These are phyloP conservation scores for Proisotoma minuta DNA, from an alignment of 2,888 invertebrate genomes.

Conservation along the genomic window DNA sequence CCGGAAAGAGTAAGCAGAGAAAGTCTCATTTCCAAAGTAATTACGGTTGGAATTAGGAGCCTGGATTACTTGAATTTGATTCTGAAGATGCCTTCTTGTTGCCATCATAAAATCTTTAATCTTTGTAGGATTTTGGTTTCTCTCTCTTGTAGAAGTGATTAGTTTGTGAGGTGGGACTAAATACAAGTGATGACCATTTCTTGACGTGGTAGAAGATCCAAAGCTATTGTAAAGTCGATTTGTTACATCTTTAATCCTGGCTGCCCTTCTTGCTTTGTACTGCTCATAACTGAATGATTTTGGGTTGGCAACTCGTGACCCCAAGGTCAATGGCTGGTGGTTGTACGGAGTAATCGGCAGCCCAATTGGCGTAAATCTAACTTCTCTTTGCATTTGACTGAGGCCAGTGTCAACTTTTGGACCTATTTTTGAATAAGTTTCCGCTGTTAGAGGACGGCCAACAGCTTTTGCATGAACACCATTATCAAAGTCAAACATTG, in stretches of 20 bases:
- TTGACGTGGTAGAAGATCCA: not conserved
- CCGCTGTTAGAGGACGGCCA: not conserved
- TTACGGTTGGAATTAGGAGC: not conserved
- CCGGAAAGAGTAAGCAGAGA: not conserved
- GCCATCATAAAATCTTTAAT: not conserved
- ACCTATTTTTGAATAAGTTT: not conserved
- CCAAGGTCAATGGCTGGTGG: slow-evolving; percentile 21
- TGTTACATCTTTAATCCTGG: not conserved
- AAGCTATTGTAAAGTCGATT: not conserved
- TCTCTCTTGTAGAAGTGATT: not conserved
- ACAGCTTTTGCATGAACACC: not conserved
- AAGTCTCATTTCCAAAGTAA: not conserved
- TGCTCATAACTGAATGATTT: not conserved
- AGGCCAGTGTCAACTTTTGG: slow-evolving; percentile 9
- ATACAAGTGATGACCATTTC: not conserved
- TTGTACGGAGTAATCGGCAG: not conserved
- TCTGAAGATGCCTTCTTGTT: not conserved
- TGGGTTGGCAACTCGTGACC: slow-evolving; percentile 12
- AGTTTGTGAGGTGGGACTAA: not conserved
- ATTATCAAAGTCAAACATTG: not conserved
- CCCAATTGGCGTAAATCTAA: not conserved
- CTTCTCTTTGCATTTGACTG: not conserved
- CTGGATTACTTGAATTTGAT: not conserved
- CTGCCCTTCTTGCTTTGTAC: not conserved
- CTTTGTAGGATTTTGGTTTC: not conserved